Conservation (phyloP, 1,140 invertebrate genomes). For the Mercenaria mercenaria region DNA sequence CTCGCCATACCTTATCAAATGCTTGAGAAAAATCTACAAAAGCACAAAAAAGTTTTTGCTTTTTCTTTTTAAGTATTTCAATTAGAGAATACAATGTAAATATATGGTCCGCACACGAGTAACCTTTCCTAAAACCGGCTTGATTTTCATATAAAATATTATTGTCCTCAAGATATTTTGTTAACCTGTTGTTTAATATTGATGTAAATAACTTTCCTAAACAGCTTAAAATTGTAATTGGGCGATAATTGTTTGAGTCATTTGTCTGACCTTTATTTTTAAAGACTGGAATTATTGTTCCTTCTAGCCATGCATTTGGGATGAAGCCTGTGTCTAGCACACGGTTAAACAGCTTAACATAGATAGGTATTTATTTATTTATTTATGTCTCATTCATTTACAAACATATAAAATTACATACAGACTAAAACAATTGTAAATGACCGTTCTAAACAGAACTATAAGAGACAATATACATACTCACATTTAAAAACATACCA, state of each 20-base stretch:
- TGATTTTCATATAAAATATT: too few relatives aligned
- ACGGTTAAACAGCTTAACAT: not conserved
- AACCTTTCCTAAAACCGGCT: too few relatives aligned
- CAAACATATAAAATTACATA: too few relatives aligned
- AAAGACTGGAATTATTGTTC: not conserved
- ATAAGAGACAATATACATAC: too few relatives aligned
- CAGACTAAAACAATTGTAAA: too few relatives aligned
- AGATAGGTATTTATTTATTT: too few relatives aligned
- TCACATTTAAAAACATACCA: too few relatives aligned
- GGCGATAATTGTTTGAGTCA: not conserved
- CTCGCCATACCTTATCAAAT: constrained; percentile 59
- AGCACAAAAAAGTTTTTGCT: constrained; percentile 55
- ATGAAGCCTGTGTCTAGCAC: not conserved
- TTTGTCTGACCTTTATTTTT: not conserved
- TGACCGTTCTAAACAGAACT: too few relatives aligned
- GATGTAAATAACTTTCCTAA: not conserved
- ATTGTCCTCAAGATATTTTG: not conserved
- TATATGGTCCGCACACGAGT: constrained; percentile 9
- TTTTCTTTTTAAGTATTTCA: constrained; percentile 12
- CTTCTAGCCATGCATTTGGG: not conserved
- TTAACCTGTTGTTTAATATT: not conserved
- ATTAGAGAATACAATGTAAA: constrained; percentile 21
- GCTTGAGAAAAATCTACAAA: constrained; percentile 55
- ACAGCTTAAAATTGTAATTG: not conserved
- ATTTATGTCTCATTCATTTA: too few relatives aligned